These are phyloP conservation scores for Plutomurus gul DNA, from an alignment of 1,140 invertebrate genomes.

Conservation along the genomic window DNA sequence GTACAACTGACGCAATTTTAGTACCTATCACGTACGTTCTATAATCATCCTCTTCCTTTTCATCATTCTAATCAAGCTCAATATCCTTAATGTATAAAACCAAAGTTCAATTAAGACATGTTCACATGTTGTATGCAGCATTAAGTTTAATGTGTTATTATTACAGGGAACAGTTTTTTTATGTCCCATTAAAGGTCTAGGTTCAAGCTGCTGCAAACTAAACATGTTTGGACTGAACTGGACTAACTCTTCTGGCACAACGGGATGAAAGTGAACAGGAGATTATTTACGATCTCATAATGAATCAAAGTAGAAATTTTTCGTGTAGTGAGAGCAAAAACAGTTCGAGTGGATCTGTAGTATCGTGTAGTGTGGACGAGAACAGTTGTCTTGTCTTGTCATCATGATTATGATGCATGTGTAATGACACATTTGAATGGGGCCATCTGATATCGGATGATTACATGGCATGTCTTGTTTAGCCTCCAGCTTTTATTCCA, in stretches of 20 bases:
- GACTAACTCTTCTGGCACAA: background rate
- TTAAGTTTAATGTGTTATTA: background rate
- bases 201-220: background rate
- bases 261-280: background rate
- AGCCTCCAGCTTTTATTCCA: background rate
- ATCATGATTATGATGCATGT: conserved; percentile 31
- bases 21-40: background rate
- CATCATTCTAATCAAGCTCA: background rate
- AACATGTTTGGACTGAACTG: background rate
- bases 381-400: conserved; percentile 11
- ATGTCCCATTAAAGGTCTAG: background rate
- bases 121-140: background rate
- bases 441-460: conserved; percentile 29
- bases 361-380: background rate
- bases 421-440: conserved; percentile 33
- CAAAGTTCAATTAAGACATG: conserved; percentile 17
- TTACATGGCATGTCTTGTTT: conserved; percentile 21
- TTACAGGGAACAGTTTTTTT: background rate
- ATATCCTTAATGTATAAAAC: conserved; percentile 2
- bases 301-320: background rate
- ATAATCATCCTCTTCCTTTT: background rate
- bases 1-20: too few species aligned
- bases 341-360: background rate
- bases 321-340: background rate
- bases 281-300: background rate